Evolutionary conservation across 2,888 invertebrate species (phyloP).

Genomic region (Ochropacha duplaris): DNA sequence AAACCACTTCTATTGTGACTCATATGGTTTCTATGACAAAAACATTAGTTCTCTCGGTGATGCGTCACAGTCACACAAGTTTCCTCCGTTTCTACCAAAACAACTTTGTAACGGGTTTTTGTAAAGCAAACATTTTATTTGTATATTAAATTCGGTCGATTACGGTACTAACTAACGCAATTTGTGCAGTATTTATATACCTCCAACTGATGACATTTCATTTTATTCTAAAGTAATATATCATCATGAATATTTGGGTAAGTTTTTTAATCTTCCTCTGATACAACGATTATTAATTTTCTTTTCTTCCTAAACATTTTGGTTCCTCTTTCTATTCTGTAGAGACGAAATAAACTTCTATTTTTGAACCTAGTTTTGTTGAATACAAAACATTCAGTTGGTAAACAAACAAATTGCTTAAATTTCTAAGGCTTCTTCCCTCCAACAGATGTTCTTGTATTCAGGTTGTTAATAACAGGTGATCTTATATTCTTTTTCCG

Average conservation of each 20-base stretch:
- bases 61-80: not conserved
- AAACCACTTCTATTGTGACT: not conserved
- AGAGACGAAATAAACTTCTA: no score
- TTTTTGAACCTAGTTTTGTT: no score
- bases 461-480: no score
- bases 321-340: no score
- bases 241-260: not conserved
- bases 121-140: constrained; percentile 2
- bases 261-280: no score
- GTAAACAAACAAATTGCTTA: no score
- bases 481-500: no score
- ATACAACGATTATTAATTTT: no score
- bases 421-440: no score
- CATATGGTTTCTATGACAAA: not conserved
- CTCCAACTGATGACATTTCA: not conserved
- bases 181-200: not conserved
- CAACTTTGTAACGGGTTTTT: not conserved
- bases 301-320: no score
- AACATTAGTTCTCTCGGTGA: not conserved
- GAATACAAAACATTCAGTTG: no score
- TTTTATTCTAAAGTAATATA: not conserved
- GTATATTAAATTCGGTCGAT: not conserved
- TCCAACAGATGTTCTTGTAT: no score
- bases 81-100: not conserved
- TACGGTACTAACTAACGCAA: not conserved